Evolutionary conservation across 2,797 vertebrate genomes (phyloP).

Genomic region (Gymnoscopelus braueri): DNA sequence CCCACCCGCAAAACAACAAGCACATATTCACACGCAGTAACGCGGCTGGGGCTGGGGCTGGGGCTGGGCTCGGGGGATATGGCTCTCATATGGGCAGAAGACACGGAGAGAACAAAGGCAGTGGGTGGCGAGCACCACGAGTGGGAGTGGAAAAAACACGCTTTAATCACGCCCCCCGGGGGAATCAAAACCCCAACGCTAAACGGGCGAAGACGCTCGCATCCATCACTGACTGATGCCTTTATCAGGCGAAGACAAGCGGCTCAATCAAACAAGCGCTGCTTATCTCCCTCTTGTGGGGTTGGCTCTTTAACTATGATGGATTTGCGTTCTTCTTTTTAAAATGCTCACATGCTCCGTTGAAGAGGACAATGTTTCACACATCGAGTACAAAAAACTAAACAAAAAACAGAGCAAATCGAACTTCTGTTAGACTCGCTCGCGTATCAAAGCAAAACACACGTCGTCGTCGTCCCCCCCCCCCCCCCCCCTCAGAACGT

Average conservation of each 20-base stretch:
- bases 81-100: constrained; percentile 6
- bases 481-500: constrained; percentile 24
- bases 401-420: too few relatives aligned
- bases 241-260: constrained; percentile 62
- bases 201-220: constrained; percentile 61
- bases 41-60: constrained; percentile 22
- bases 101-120: constrained; percentile 51
- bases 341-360: constrained; percentile 70
- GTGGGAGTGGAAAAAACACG: constrained; percentile 61
- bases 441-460: constrained; percentile 45
- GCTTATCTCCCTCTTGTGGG: constrained; percentile 60
- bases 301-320: constrained; percentile 66
- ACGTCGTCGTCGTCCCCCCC: neutral
- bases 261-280: constrained; percentile 59
- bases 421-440: constrained; percentile 4
- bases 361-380: constrained; percentile 53
- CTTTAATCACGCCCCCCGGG: constrained; percentile 64
- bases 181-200: constrained; percentile 61
- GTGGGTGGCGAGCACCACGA: constrained; percentile 58
- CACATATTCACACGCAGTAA: constrained; percentile 57
- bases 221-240: constrained; percentile 71
- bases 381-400: too few relatives aligned
- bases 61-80: constrained; percentile 28
- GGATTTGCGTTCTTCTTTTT: constrained; percentile 70
- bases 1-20: constrained; percentile 65